Evolutionary conservation across 2,797 vertebrate genomes (phyloP), one percentile per base, ranked within the genome.

Genomic region (Sebastes jordani): DNA sequence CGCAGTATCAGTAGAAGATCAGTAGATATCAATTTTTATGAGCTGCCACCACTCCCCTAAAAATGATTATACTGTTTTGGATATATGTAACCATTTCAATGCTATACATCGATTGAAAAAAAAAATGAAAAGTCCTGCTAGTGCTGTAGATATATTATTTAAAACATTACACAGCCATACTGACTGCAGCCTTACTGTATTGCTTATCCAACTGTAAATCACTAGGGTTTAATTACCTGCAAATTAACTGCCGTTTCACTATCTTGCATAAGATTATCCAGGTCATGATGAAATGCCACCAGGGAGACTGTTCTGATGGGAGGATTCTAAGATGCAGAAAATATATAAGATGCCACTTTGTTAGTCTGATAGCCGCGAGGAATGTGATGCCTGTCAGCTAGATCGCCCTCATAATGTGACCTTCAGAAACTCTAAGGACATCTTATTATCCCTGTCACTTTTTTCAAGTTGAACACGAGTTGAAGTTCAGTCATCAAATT

Each of bases 241-340:
- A 93, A 83, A 93, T 94, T 91, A 95, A 93, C 94, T 90, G 92
- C 92, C 84, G 84, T 98, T 98, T 97, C 96, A 96, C 75, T 58
- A 76, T 95, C 97, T 98, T 97, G 97, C 96, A 96, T 97, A 97
- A 98, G 96, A 96, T 95, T 95, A 95, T 93, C 90, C 78, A 84
- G 75, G 78, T 87, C 91, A 95, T 97, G 97, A 97, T 96, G 96
- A 97, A 97, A 97, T 82, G 11, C 30, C 92, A 90, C 92, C 18
- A 30, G 95, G 93, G 94, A 94, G 85, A 27, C 88, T 85, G 91
- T 92, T 93, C 90, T 92, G 90, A 89, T 72, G 91, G 91, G 94
- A 95, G 83, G 76, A 90, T 83, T 90, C 84, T 20, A 90, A 91
- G 88, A 94, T 70, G 90, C 84, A 92, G 83, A 92, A 94, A 92